phyloP scores from a whole-genome alignment of 2,888 invertebrate genomes.

The Scelioninae gen. 2 region DNA sequence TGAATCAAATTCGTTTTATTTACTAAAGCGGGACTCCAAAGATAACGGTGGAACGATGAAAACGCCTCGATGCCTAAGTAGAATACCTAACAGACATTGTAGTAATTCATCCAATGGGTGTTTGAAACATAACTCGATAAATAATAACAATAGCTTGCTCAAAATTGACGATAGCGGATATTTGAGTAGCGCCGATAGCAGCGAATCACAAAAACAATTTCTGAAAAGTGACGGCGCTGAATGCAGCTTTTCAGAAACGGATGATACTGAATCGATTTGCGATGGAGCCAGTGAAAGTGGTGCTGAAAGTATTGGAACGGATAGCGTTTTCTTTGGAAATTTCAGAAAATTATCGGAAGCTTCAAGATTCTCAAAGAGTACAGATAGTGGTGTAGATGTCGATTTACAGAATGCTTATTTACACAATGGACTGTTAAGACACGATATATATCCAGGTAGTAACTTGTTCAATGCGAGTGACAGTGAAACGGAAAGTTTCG shows the following conservation, averaged over 20 bases:
- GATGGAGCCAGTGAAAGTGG: slow-evolving; percentile 92
- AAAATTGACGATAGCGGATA: slow-evolving; percentile 84
- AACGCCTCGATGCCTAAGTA: slow-evolving; percentile 16
- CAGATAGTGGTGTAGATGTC: slow-evolving; percentile 68
- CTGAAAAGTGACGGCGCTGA: slow-evolving; percentile 68
- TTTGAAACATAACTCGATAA: slow-evolving; percentile 13
- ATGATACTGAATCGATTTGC: slow-evolving; percentile 87
- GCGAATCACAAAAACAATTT: slow-evolving; percentile 71
- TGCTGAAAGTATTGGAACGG: slow-evolving; percentile 90
- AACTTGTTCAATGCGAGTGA: slow-evolving; percentile 74
- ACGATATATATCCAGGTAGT: slow-evolving; percentile 61
- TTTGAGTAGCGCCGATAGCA: slow-evolving; percentile 87
- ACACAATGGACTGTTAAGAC: slow-evolving; percentile 56
- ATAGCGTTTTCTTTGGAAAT: slow-evolving; percentile 90
- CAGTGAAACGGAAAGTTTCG: slow-evolving; percentile 76
- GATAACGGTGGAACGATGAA: slow-evolving; percentile 1
- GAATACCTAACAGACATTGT: slow-evolving; percentile 4
- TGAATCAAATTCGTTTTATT: slow-evolving; percentile 33
- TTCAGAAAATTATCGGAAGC: slow-evolving; percentile 76
- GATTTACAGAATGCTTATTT: slow-evolving; percentile 60
- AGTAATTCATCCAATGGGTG: slow-evolving; percentile 7
- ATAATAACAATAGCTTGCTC: slow-evolving; percentile 10
- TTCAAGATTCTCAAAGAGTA: slow-evolving; percentile 66
- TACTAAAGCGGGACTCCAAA: slow-evolving; percentile 26
- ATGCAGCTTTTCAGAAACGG: slow-evolving; percentile 83